phyloP scores from a whole-genome alignment of 2,888 invertebrate genomes.

The Heteropelma amictum region DNA sequence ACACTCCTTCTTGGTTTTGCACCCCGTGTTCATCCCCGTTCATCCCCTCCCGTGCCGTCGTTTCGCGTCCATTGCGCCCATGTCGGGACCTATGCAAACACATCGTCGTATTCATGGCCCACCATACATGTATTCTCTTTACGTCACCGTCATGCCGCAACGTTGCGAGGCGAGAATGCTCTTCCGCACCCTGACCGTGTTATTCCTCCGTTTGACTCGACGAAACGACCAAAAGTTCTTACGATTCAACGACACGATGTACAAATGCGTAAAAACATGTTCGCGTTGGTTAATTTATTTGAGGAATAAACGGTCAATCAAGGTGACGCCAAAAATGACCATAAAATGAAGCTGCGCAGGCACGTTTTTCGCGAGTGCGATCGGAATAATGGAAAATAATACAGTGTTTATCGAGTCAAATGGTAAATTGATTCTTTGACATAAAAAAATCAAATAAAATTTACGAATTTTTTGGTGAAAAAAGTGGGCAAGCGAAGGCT shows the following conservation, averaged over 20 bases:
- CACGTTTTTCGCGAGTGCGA: too few species aligned
- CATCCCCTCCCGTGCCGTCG: conserved; percentile 42
- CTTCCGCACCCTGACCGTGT: conserved; percentile 22
- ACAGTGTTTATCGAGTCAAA: too few species aligned
- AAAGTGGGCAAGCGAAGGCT: background rate
- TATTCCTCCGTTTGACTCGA: conserved; percentile 64
- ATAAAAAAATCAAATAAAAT: too few species aligned
- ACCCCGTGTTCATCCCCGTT: conserved; percentile 17
- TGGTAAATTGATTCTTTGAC: too few species aligned
- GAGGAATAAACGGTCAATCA: background rate
- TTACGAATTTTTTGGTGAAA: background rate
- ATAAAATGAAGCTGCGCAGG: too few species aligned
- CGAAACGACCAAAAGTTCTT: conserved; percentile 57
- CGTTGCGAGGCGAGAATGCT: conserved; percentile 38
- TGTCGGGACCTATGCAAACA: conserved; percentile 70
- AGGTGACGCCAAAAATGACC: too few species aligned
- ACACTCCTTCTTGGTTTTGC: conserved; percentile 30
- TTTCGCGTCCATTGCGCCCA: conserved; percentile 65
- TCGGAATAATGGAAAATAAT: too few species aligned
- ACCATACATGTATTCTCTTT: conserved; percentile 58
- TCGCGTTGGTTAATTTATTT: background rate
- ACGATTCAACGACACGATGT: conserved; percentile 31
- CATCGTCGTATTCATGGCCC: conserved; percentile 69
- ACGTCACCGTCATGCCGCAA: conserved; percentile 11
- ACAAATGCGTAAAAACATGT: conserved; percentile 2